A percentile compares a stretch with the other conserved stretches of the same genome.
These are phyloP conservation scores for Melanogrammus aeglefinus DNA, from an alignment of 2,797 vertebrate genomes.

Conservation along the genomic window DNA sequence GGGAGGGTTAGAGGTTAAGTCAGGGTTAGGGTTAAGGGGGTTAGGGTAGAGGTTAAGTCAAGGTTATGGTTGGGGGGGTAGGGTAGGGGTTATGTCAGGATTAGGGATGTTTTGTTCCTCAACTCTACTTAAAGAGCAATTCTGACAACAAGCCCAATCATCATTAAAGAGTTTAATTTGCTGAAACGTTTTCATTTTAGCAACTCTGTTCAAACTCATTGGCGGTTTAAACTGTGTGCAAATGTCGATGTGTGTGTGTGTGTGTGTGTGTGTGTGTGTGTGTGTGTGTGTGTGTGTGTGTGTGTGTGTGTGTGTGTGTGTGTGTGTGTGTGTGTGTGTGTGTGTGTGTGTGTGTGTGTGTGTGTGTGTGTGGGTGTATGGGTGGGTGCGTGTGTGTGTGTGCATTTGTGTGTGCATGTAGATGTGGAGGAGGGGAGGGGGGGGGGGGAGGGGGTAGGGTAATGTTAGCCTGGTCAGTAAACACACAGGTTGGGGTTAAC, in stretches of 20 bases:
- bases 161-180: background rate
- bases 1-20: no score
- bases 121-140: background rate
- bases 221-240: background rate
- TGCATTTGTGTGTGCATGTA: slow-evolving; percentile 11
- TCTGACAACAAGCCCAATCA: background rate
- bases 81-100: no score
- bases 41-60: no score
- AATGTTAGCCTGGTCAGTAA: slow-evolving; percentile 38
- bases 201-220: background rate
- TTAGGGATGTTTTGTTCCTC: background rate
- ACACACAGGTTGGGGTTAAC: slow-evolving; percentile 52
- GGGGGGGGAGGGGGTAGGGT: slow-evolving; percentile 30
- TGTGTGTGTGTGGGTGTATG: slow-evolving; percentile 17
- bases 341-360: background rate
- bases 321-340: background rate
- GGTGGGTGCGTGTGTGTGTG: slow-evolving; percentile 7
- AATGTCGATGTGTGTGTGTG: no score
- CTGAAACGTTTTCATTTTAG: background rate
- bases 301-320: slow-evolving; percentile 1
- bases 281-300: background rate
- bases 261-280: no score
- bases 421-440: no score
- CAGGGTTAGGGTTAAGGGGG: no score
- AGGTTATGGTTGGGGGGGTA: no score